phyloP scores from a whole-genome alignment of 2,888 invertebrate species.

The Parnassius apollo region DNA sequence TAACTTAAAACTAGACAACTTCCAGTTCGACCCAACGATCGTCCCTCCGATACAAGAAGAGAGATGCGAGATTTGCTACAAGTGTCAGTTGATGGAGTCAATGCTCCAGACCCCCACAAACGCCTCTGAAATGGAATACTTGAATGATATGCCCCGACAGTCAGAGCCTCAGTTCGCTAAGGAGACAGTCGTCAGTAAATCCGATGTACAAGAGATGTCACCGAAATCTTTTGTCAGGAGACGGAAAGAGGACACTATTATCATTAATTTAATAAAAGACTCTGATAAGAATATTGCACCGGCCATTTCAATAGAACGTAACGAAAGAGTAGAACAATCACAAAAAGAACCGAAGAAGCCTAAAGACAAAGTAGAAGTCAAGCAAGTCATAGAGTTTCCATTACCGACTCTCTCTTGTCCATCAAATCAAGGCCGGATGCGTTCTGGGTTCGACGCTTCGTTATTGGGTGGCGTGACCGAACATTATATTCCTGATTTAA shows the following conservation, averaged over 20 bases:
- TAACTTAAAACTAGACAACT: slow-evolving; percentile 76
- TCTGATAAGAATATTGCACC: slow-evolving; percentile 11
- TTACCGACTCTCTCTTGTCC: slow-evolving; percentile 58
- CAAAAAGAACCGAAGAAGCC: slow-evolving; percentile 24
- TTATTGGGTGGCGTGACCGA: slow-evolving; percentile 83
- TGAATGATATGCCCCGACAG: slow-evolving; percentile 69
- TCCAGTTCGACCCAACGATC: slow-evolving; percentile 74
- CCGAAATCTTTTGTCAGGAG: slow-evolving; percentile 70
- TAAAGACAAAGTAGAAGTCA: slow-evolving; percentile 49
- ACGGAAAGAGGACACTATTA: slow-evolving; percentile 67
- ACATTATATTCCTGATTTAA: slow-evolving; percentile 87
- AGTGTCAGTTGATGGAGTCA: slow-evolving; percentile 77
- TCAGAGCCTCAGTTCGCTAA: slow-evolving; percentile 68
- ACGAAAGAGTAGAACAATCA: slow-evolving; percentile 27
- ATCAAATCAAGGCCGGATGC: slow-evolving; percentile 26
- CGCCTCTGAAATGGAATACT: slow-evolving; percentile 85
- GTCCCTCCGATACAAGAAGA: slow-evolving; percentile 71
- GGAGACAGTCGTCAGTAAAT: slow-evolving; percentile 49
- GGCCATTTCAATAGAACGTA: slow-evolving; percentile 24
- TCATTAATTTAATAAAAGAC: slow-evolving; percentile 53
- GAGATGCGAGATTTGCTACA: slow-evolving; percentile 77
- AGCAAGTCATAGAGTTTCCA: slow-evolving; percentile 79
- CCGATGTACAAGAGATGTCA: slow-evolving; percentile 43
- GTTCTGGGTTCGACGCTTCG: slow-evolving; percentile 80
- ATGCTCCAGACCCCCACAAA: slow-evolving; percentile 88